Percentiles rank a stretch among this genome's conserved stretches.
Conservation (phyloP, 30 jellyfish, hydroid and myxozoan genomes). For the Hydra vulgaris region DNA sequence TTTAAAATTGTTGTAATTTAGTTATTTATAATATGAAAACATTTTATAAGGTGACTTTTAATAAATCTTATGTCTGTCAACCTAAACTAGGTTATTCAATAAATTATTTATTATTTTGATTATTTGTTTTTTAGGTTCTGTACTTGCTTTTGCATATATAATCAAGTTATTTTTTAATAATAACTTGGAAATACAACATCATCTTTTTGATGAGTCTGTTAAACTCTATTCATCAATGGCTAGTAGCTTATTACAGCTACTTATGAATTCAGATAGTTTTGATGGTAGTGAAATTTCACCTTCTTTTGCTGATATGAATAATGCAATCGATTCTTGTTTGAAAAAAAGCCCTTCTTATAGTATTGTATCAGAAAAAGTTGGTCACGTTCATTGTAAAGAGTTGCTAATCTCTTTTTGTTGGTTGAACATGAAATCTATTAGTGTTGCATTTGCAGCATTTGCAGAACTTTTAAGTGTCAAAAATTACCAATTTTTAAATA, state of each 20-base stretch:
- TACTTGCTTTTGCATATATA: slow-evolving; percentile 4
- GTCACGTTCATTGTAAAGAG: slow-evolving; percentile 61
- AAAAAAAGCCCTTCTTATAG: slow-evolving; percentile 17
- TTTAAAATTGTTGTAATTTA: too few relatives aligned
- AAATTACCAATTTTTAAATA: too few relatives aligned
- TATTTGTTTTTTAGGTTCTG: slow-evolving; percentile 3
- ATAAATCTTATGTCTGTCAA: too few relatives aligned
- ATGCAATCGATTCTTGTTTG: slow-evolving; percentile 39
- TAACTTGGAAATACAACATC: neutral
- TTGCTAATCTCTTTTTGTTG: slow-evolving; percentile 71
- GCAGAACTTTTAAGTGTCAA: too few relatives aligned
- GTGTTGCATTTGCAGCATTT: too few relatives aligned
- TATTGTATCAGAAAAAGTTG: slow-evolving; percentile 17
- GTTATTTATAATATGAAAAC: too few relatives aligned
- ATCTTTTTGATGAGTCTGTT: neutral
- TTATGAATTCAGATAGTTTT: neutral
- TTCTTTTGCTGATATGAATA: slow-evolving; percentile 76
- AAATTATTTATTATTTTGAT: too few relatives aligned
- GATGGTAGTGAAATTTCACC: slow-evolving; percentile 37
- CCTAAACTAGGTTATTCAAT: too few relatives aligned
- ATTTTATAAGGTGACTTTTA: too few relatives aligned
- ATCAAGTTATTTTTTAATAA: neutral
- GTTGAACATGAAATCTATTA: too few relatives aligned
- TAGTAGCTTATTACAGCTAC: neutral
- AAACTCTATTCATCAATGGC: neutral